These are phyloP conservation scores for Myathropa florea DNA, from an alignment of 2,888 invertebrate genomes.

Conservation along the genomic window DNA sequence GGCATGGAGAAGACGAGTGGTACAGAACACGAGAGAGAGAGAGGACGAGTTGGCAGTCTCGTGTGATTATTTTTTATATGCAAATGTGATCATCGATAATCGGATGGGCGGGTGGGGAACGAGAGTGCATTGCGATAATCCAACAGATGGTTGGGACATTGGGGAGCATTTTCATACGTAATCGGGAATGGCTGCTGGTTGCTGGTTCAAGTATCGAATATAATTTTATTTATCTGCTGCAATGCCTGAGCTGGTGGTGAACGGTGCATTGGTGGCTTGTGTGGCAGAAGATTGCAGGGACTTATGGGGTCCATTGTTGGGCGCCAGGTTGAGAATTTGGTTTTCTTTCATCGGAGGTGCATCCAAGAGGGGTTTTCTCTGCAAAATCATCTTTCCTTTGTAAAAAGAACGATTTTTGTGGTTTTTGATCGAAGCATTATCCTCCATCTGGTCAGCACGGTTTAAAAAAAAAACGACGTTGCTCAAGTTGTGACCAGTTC, in stretches of 20 bases:
- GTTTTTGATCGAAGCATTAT: too few relatives aligned
- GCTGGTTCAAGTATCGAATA: constrained; percentile 24
- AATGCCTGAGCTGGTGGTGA: neutral
- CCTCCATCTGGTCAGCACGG: too few relatives aligned
- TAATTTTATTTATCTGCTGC: constrained; percentile 6
- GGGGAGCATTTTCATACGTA: constrained; percentile 24
- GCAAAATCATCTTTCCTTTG: too few relatives aligned
- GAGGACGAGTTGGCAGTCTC: constrained; percentile 35
- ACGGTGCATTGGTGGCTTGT: neutral
- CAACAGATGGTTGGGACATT: constrained; percentile 61
- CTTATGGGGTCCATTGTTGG: neutral
- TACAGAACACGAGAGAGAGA: constrained; percentile 13
- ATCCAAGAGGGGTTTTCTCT: too few relatives aligned
- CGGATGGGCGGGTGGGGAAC: neutral
- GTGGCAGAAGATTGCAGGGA: neutral
- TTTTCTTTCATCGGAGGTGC: too few relatives aligned
- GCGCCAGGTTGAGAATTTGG: neutral
- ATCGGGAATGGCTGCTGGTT: neutral
- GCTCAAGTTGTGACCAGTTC: too few relatives aligned
- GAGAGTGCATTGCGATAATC: constrained; percentile 36
- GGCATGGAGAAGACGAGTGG: constrained; percentile 56
- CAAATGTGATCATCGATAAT: constrained; percentile 65
- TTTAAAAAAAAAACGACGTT: too few relatives aligned
- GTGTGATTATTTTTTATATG: constrained; percentile 65
- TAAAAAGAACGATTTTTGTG: too few relatives aligned